phyloP scores from a whole-genome alignment of 1,140 invertebrate species.

The Dendrolimus kikuchii region DNA sequence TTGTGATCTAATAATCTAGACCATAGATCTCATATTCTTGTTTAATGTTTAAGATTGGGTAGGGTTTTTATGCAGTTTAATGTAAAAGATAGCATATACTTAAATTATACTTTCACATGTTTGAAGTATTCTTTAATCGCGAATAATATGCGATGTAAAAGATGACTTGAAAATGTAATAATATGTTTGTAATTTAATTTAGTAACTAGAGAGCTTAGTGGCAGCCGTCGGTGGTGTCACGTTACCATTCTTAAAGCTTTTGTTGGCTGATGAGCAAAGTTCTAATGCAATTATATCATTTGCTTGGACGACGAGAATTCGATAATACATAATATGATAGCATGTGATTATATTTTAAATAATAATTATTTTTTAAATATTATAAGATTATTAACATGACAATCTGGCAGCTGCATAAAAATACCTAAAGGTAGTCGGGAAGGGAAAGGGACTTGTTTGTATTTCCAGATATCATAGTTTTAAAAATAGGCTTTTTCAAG shows the following conservation, averaged over 20 bases:
- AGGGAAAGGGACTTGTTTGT: too few species aligned
- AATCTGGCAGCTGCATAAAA: constrained; percentile 41
- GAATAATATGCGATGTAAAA: too few species aligned
- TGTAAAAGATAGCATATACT: too few species aligned
- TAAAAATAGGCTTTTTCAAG: too few species aligned
- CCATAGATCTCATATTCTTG: constrained; percentile 16
- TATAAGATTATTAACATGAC: constrained; percentile 29
- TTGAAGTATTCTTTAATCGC: too few species aligned
- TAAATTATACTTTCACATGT: background rate
- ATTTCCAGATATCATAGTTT: too few species aligned
- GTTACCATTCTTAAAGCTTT: constrained; percentile 46
- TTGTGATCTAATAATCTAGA: background rate
- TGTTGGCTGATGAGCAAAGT: too few species aligned
- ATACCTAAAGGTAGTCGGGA: constrained; percentile 2
- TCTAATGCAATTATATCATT: too few species aligned
- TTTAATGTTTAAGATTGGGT: too few species aligned
- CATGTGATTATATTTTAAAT: constrained; percentile 7
- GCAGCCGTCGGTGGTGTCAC: constrained; percentile 65
- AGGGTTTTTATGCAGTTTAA: too few species aligned
- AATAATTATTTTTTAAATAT: constrained; percentile 20
- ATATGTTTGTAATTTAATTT: background rate
- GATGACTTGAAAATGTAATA: background rate
- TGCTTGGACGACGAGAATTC: background rate
- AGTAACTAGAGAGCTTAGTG: constrained; percentile 35
- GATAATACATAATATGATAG: constrained; percentile 19